Conservation (phyloP, 2,888 invertebrate species). For the Hypomecis punctinalis region DNA sequence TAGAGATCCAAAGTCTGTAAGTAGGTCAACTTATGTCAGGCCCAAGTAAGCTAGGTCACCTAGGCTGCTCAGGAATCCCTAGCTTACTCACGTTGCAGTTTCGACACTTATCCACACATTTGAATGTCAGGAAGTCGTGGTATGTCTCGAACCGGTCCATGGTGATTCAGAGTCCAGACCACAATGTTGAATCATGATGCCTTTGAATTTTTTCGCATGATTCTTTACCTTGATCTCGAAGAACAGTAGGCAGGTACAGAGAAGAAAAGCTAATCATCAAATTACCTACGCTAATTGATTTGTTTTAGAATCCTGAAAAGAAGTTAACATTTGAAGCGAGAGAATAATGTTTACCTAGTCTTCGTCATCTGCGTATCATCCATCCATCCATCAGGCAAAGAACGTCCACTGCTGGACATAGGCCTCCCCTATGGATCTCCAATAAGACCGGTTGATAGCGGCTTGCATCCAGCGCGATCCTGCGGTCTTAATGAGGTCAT, state of each 20-base stretch:
- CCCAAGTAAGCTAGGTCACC: constrained; percentile 2
- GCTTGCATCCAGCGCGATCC: too few relatives aligned
- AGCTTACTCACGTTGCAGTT: constrained; percentile 15
- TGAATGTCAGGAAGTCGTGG: constrained; percentile 33
- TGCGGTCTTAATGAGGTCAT: too few relatives aligned
- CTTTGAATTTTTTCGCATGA: background rate
- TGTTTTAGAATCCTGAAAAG: background rate
- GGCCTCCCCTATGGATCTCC: too few relatives aligned
- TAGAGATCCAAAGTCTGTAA: too few relatives aligned
- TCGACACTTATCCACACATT: constrained; percentile 17
- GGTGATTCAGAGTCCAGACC: constrained; percentile 37
- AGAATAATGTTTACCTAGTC: background rate
- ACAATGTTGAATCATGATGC: constrained; percentile 35
- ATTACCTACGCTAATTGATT: background rate
- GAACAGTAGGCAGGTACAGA: too few relatives aligned
- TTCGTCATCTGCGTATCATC: background rate
- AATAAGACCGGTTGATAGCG: too few relatives aligned
- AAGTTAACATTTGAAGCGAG: background rate
- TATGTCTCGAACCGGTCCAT: constrained; percentile 37
- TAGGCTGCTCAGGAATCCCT: background rate
- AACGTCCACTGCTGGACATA: too few relatives aligned
- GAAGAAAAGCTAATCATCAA: too few relatives aligned
- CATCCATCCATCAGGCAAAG: too few relatives aligned
- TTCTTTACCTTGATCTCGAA: too few relatives aligned
- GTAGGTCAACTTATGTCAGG: background rate